Percentiles rank a stretch among this genome's conserved stretches.
Conservation (phyloP, 2,113 vertebrate genomes). For the Pogonocichla stellata region DNA sequence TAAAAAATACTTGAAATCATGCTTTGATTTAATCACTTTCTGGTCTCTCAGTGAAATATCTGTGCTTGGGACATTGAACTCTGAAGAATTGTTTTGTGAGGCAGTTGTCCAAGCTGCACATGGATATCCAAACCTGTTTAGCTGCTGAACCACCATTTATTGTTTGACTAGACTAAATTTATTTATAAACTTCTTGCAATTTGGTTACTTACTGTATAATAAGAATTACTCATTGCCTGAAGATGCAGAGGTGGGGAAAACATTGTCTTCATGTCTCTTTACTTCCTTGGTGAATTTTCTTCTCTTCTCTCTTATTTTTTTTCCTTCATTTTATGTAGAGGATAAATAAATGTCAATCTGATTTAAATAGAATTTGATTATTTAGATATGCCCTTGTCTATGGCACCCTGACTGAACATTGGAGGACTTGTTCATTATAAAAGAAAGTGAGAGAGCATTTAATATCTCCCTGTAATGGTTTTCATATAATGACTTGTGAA, state of each 20-base stretch:
- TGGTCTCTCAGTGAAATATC: not conserved
- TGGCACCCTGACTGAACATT: not conserved
- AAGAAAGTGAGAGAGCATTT: not conserved
- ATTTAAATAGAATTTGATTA: not conserved
- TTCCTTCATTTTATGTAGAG: not conserved
- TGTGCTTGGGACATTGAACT: not conserved
- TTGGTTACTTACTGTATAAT: not conserved
- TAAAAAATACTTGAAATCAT: not conserved
- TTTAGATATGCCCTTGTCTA: not conserved
- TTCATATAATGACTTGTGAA: not conserved
- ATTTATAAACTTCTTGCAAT: not conserved
- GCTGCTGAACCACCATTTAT: not conserved
- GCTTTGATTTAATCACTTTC: not conserved
- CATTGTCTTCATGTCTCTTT: not conserved
- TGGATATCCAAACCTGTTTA: not conserved
- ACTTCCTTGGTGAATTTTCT: not conserved
- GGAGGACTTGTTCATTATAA: not conserved
- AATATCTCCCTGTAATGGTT: not conserved
- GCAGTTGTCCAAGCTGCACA: not conserved
- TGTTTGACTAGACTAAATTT: not conserved
- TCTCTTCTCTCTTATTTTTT: not conserved
- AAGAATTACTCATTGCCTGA: not conserved
- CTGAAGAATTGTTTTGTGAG: not conserved
- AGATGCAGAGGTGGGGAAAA: not conserved
- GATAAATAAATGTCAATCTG: not conserved